Base-by-base conservation (phyloP, 2,888 invertebrate species). In the Parapristionchus giblindavisi region DNA sequence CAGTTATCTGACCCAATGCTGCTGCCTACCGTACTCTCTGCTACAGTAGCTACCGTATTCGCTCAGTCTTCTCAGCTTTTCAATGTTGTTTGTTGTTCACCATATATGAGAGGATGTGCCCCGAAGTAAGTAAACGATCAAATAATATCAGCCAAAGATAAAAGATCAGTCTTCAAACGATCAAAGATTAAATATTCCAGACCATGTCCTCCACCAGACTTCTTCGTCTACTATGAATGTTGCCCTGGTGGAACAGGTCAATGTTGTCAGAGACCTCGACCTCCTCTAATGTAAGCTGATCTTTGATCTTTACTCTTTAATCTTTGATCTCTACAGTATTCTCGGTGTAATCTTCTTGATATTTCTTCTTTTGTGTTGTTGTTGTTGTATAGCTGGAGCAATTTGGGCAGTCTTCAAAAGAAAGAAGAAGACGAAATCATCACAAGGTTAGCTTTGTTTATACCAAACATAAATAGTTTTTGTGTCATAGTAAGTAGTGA, bases 221-320 rank as follows among this genome's bases (percentile, higher is more conserved):
- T 70, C 70, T 70, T 70, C 54, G 21, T 38, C 6, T 70, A 70
- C 54, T 70, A 70, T 27, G 70, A 70, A 70, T 70, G 70, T 24
- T 70, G 56, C 24, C 8, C 14, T 24, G 24, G 54, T 54, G 40
- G 38, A 17, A 54, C 24, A 17, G 70, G 70, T 38, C 52, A 70
- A 70, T 70, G 70, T 29, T 70, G 70, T 54, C 52, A 38, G 52
- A 52, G 38, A 17, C 34, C 38, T 2, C 52, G 70, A 34, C 54
- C 52, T 70, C 27, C 27, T 24, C 14, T 70, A 14, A 38, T 70
- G 70, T 70, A 4, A 70, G 70, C 54, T 3, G 24, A 5, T 66
- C 54, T 32, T 40, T 36, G 70, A 54, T 43, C 70, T 38, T 54
- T 54, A 24, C 24, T 54, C 70, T 70, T n/a, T n/a, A n/a, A n/a